Evolutionary conservation across 2,888 invertebrate species (phyloP).

Genomic region (Epistrophe grossulariae): DNA sequence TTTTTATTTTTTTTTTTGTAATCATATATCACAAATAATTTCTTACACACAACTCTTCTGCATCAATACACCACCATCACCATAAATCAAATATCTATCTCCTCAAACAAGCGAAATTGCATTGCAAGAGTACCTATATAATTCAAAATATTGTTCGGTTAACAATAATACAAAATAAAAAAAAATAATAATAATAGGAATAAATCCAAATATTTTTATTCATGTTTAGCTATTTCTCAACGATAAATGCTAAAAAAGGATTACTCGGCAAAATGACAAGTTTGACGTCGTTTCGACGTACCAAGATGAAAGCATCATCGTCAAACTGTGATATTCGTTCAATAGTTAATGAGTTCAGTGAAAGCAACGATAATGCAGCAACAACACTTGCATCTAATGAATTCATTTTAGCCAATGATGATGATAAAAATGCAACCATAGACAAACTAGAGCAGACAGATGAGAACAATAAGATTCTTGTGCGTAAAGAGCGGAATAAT

Average conservation of each 20-base stretch:
- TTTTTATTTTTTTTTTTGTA: not conserved
- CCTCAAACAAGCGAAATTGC: conserved; percentile 11
- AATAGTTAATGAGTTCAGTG: conserved; percentile 77
- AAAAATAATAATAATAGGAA: conserved; percentile 26
- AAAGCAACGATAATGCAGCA: conserved; percentile 71
- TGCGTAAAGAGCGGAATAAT: conserved; percentile 83
- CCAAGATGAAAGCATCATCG: conserved; percentile 80
- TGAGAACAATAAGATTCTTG: conserved; percentile 76
- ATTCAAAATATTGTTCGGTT: not conserved
- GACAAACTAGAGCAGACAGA: conserved; percentile 63
- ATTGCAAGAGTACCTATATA: conserved; percentile 20
- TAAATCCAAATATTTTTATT: conserved; percentile 62
- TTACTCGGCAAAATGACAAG: conserved; percentile 83
- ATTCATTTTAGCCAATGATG: conserved; percentile 78
- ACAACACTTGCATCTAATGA: conserved; percentile 78
- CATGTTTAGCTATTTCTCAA: conserved; percentile 82
- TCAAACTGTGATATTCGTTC: conserved; percentile 81
- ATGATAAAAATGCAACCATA: conserved; percentile 57
- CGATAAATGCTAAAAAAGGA: conserved; percentile 83
- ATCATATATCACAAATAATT: conserved; percentile 24
- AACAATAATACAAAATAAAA: not conserved
- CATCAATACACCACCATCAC: conserved; percentile 11
- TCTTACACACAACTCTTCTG: conserved; percentile 7
- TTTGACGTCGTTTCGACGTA: conserved; percentile 82
- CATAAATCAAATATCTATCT: not conserved